Conservation (phyloP, 2,797 vertebrate genomes). For the Nothura maculosa region DNA sequence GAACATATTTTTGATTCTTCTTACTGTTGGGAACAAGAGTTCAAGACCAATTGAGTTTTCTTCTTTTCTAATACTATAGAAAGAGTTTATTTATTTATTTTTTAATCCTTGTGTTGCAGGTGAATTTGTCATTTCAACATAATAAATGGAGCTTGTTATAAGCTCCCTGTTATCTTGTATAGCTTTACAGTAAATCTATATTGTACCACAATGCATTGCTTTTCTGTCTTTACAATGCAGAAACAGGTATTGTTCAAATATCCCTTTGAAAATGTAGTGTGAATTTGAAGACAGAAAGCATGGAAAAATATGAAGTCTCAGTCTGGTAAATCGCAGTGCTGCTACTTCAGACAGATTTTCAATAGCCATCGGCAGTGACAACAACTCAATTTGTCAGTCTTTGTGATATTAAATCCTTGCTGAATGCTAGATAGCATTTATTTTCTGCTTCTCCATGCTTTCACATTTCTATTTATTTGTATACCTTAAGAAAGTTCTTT, state of each 20-base stretch:
- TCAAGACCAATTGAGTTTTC: neutral
- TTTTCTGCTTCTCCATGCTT: neutral
- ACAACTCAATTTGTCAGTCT: neutral
- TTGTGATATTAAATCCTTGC: neutral
- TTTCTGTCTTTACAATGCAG: neutral
- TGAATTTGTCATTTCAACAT: conserved; percentile 19
- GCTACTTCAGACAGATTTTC: neutral
- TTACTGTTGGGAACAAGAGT: neutral
- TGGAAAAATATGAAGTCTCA: neutral
- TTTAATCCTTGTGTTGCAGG: neutral
- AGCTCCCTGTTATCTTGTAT: neutral
- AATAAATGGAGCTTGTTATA: conserved; percentile 39
- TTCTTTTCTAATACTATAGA: neutral
- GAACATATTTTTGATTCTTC: conserved; percentile 8
- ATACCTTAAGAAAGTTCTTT: neutral
- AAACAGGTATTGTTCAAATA: neutral
- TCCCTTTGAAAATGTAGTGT: neutral
- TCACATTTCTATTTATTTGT: neutral
- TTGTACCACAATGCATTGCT: neutral
- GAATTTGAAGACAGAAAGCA: neutral
- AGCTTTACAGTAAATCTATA: conserved; percentile 13
- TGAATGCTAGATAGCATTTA: neutral
- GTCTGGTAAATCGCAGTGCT: neutral
- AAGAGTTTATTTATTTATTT: conserved; percentile 2
- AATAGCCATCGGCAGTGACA: neutral